Evolutionary conservation across 2,888 invertebrate genomes (phyloP).

Genomic region (Hypolimnas misippus): DNA sequence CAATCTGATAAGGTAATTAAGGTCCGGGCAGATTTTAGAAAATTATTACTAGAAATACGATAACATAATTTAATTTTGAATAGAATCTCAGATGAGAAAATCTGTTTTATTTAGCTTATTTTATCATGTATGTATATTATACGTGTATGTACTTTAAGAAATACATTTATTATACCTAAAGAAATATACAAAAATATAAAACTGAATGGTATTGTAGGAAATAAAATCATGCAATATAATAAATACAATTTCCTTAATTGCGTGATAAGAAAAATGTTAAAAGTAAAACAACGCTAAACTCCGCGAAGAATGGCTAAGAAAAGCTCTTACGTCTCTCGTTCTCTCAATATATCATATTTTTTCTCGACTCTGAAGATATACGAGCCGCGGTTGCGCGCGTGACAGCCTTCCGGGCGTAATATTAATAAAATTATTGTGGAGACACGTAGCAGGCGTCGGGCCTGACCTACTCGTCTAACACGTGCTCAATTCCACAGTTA

Average conservation of each 20-base stretch:
- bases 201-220: too few relatives aligned
- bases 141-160: too few relatives aligned
- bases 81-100: not conserved
- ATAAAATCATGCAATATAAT: not conserved
- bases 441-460: slow-evolving; percentile 65
- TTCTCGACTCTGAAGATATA: slow-evolving; percentile 75
- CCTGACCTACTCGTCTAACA: slow-evolving; percentile 65
- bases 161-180: too few relatives aligned
- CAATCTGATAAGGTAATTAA: not conserved
- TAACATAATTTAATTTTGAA: not conserved
- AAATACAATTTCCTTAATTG: slow-evolving; percentile 40
- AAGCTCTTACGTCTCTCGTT: slow-evolving; percentile 77
- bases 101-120: too few relatives aligned
- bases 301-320: slow-evolving; percentile 65
- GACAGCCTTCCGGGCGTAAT: slow-evolving; percentile 80
- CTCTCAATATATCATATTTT: slow-evolving; percentile 83
- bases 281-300: slow-evolving; percentile 74
- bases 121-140: not conserved
- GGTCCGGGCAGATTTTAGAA: not conserved
- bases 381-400: slow-evolving; percentile 77
- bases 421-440: slow-evolving; percentile 83
- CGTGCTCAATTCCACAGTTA: slow-evolving; percentile 43
- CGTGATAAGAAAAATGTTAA: slow-evolving; percentile 56
- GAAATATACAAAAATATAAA: too few relatives aligned
- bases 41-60: not conserved